Base-by-base conservation (phyloP, 2,888 invertebrate species). In the Sacculina carcini region DNA sequence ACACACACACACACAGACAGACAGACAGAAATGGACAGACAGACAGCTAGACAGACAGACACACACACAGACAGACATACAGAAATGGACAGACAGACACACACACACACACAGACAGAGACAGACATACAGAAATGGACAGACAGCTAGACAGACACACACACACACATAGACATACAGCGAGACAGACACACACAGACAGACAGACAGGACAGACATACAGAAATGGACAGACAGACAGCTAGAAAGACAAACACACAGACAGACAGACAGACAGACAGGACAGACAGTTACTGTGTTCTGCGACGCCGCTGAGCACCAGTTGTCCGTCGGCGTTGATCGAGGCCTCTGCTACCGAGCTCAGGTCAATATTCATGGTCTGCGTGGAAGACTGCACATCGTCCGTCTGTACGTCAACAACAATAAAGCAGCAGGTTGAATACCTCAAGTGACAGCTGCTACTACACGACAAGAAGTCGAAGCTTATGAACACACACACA, bases 261-360 rank as follows among this genome's bases (percentile, higher is more conserved):
- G 21, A 4, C 28, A n/a, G 31, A 26, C 10, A 24, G 21, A 1
- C 12, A 19, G 10, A 10, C 12, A 2, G 7, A 21, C 38, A 19
- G 6, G 10, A 2, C 21, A 10, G 34, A 36, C 2, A 1, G 26
- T 28, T 3, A 44, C 44, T 29, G 2, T 44, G 28, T 9, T 44
- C 44, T 1, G 28, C 16, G 28, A 44, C 90, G 53, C 86, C 84
- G 51, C 90, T 89, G 61, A 92, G 76, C 61, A 90, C 87, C 63
- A 92, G 78, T 69, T 90, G 90, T 9, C 90, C 90, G 65, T 89
- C 89, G 64, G 82, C 85, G 63, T 79, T 82, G 60, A 87, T 73
- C 53, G 85, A 79, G 56, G 87, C 86, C 68, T 87, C 86, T n/a
- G 85, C 80, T 31, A 84, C 78, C 19, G 78, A 77, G 67, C 80